Evolutionary conservation across 2,888 invertebrate genomes (phyloP), one percentile per base, ranked within the genome.

Genomic region (Euproctis similis): DNA sequence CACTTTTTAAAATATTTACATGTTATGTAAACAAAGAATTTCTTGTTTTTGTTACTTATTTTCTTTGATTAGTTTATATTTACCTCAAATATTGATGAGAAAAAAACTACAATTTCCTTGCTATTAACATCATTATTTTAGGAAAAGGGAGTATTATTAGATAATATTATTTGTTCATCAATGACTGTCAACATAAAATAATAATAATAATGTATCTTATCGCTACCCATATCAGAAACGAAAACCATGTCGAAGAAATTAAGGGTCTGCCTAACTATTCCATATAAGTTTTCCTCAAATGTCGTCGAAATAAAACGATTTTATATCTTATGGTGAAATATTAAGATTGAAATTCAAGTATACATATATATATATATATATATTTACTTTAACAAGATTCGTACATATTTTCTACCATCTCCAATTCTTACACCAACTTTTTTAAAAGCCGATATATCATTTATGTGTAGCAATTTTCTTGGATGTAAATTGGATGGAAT

Each of bases 221-320:
- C 13, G 23, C 29, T 12, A 24, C 22, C 20, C 26, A 30, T 27
- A 43, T 36, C 39, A 50, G 34, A 56, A 54, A 46, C 39, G 43
- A 43, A 55, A 50, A 42, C 35, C 44, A 34, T 56, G 58, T 60
- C 42, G 38, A 49, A 46, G 33, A 49, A 53, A 21, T 51, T 53
- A 47, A 45, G 36, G 40, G 4, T 10, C 11, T 10, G 10, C 11
- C n/a, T 9, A 21, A 21, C 21, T 21, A 21, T 21, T 21, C 6
- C 3, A 21, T 10, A 21, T 21, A 4, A 2, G 4, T 8, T 21
- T 21, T 21, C 5, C 21, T 9, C n/a, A n/a, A n/a, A n/a, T n/a
- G n/a, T n/a, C n/a, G n/a, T 8, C 8, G 8, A 19, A 21, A 21
- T 2, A 5, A 21, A 10, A 21, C 21, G 4, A 14, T 14, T 21